Percentiles rank a stretch among this genome's conserved stretches.
Evolutionary conservation across 2,113 vertebrate species (phyloP).

Genomic region (Gopherus evgoodei): DNA sequence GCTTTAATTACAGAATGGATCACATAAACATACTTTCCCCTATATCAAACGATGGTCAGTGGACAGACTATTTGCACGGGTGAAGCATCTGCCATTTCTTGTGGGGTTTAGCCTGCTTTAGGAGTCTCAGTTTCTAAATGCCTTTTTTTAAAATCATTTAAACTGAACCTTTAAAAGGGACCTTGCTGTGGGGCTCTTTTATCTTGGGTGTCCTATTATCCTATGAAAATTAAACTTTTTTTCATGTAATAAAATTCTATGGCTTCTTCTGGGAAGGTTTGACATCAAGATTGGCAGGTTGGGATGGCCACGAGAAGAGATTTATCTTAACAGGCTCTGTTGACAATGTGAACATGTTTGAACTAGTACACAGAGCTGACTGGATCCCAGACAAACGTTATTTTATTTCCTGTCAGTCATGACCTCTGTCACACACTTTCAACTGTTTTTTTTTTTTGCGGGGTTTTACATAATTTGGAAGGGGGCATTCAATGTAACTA

Average conservation of each 20-base stretch:
- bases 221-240: neutral
- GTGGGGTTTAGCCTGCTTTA: neutral
- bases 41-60: neutral
- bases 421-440: neutral
- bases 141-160: neutral
- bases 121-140: neutral
- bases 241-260: neutral
- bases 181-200: neutral
- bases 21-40: rapidly evolving
- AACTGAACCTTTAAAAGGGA: neutral
- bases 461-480: neutral
- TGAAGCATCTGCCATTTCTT: neutral
- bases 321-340: neutral
- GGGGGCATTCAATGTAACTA: neutral
- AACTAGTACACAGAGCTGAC: neutral
- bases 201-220: neutral
- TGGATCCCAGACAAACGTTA: neutral
- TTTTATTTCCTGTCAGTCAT: neutral
- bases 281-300: neutral
- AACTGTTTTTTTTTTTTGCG: neutral
- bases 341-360: neutral
- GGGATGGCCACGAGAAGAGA: neutral
- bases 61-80: neutral
- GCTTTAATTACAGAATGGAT: neutral
- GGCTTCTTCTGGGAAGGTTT: neutral